phyloP scores from a whole-genome alignment of 2,797 vertebrate genomes.

The Ptychadena robeensis region DNA sequence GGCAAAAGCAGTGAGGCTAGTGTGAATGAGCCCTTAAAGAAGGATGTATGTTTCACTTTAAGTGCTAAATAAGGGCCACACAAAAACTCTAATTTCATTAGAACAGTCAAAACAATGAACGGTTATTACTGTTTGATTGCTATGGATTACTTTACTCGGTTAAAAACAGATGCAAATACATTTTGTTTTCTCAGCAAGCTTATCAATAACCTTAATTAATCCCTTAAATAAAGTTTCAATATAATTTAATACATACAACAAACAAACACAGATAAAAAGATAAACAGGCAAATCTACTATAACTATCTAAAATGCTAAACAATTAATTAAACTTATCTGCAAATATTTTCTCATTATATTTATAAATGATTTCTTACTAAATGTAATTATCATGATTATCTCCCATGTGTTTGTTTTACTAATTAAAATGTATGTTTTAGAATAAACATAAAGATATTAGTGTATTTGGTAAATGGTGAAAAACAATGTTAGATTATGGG shows the following conservation, averaged over 20 bases:
- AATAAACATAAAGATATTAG: slow-evolving; percentile 28
- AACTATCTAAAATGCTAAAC: slow-evolving; percentile 15
- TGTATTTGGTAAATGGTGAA: slow-evolving; percentile 1
- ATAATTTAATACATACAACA: not conserved
- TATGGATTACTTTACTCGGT: too few relatives aligned
- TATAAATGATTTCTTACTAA: not conserved
- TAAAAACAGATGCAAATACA: too few relatives aligned
- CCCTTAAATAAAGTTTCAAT: not conserved
- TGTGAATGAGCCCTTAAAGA: too few relatives aligned
- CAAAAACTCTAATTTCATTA: too few relatives aligned
- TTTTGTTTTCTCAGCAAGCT: not conserved
- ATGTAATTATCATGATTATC: not conserved
- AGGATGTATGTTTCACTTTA: too few relatives aligned
- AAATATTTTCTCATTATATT: slow-evolving; percentile 16
- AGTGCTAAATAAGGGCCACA: too few relatives aligned
- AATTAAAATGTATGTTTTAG: slow-evolving; percentile 5
- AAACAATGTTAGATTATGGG: not conserved
- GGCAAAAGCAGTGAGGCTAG: too few relatives aligned
- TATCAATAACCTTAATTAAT: not conserved
- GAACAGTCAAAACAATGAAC: too few relatives aligned
- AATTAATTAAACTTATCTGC: slow-evolving; percentile 14
- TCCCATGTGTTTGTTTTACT: not conserved
- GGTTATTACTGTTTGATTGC: too few relatives aligned
- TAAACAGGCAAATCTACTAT: not conserved
- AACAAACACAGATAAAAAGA: not conserved